Conservation (phyloP, 2,113 vertebrate species). For the Python bivittatus region DNA sequence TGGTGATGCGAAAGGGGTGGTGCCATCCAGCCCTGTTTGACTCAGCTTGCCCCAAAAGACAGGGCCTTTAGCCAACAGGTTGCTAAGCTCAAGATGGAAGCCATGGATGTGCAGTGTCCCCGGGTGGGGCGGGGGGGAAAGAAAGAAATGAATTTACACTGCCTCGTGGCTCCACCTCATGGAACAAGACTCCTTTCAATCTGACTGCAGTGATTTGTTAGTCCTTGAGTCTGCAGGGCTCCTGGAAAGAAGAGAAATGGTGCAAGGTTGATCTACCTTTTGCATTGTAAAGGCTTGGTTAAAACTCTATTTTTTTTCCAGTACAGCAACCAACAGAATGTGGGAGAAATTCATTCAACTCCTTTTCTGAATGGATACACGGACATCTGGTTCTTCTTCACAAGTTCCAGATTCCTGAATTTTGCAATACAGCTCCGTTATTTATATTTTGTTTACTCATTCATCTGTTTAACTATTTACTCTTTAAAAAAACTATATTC, state of each 20-base stretch:
- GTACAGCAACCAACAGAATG: background rate
- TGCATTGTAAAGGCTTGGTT: background rate
- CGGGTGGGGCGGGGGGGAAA: conserved; percentile 45
- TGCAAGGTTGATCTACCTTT: background rate
- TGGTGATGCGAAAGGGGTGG: conserved; percentile 35
- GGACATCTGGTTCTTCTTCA: background rate
- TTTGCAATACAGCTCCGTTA: background rate
- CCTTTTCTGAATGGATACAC: background rate
- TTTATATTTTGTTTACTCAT: background rate
- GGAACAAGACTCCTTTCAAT: conserved; percentile 52
- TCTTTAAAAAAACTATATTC: background rate
- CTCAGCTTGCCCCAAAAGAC: conserved; percentile 46
- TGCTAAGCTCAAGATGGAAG: conserved; percentile 47
- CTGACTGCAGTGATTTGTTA: conserved; percentile 5
- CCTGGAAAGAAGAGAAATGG: conserved; percentile 54
- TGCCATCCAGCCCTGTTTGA: conserved; percentile 39
- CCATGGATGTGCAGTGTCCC: conserved; percentile 56
- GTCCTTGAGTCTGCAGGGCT: conserved; percentile 52
- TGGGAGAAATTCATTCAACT: background rate
- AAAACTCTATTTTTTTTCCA: no score
- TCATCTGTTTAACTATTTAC: background rate
- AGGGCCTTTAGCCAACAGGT: conserved; percentile 45
- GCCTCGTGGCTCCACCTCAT: conserved; percentile 19
- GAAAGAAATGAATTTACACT: conserved; percentile 51
- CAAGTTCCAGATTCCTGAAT: background rate